Percentiles rank a stretch among this genome's conserved stretches.
Conservation (phyloP, 2,113 vertebrate genomes). For the Origma solitaria region DNA sequence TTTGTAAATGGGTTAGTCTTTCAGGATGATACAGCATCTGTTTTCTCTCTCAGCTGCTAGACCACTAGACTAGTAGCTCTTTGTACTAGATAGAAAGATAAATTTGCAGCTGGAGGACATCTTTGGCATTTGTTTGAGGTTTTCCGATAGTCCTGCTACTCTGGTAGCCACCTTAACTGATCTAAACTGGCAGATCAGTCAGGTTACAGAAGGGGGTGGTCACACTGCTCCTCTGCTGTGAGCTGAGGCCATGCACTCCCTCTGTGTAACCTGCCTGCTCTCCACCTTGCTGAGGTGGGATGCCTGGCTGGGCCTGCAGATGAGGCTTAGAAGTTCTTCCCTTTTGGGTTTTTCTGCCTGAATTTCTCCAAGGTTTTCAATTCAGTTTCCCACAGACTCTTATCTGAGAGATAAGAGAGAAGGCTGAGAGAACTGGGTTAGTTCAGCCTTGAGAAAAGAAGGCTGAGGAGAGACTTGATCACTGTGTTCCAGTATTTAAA, state of each 20-base stretch:
- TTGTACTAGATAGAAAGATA: background rate
- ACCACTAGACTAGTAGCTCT: background rate
- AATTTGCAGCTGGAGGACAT: conserved; percentile 16
- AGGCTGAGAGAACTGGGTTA: background rate
- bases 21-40: background rate
- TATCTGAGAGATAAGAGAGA: too few species aligned
- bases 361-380: background rate
- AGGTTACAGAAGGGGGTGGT: background rate
- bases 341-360: background rate
- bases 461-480: background rate
- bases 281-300: background rate
- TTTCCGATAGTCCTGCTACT: conserved; percentile 28
- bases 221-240: background rate
- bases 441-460: background rate
- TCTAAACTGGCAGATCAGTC: conserved; percentile 9
- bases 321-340: background rate
- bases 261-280: background rate
- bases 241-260: background rate
- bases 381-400: background rate
- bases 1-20: background rate
- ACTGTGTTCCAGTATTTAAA: background rate
- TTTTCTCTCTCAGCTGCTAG: conserved; percentile 24
- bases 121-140: conserved; percentile 38
- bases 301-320: background rate
- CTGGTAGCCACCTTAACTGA: background rate